Evolutionary conservation across 2,113 vertebrate genomes (phyloP).

Genomic region (Anolis carolinensis): DNA sequence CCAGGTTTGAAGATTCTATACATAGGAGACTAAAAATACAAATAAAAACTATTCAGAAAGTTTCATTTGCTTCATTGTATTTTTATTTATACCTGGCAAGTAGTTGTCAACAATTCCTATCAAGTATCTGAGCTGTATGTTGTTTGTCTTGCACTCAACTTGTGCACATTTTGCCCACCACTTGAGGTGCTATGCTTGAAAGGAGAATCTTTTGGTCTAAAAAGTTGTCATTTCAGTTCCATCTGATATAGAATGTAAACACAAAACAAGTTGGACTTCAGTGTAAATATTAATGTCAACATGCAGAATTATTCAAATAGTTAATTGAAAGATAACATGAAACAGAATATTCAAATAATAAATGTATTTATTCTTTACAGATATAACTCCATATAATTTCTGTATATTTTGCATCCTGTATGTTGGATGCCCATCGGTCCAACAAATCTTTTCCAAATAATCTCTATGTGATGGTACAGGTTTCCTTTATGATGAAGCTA

Average conservation of each 20-base stretch:
- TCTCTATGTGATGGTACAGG: constrained; percentile 34
- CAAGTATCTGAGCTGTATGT: neutral
- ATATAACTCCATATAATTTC: fast-evolving
- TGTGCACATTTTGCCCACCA: neutral
- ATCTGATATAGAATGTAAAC: neutral
- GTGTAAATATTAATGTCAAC: neutral
- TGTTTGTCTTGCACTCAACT: neutral
- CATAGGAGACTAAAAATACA: neutral
- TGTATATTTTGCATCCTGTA: neutral
- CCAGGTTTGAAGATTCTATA: neutral
- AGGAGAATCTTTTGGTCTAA: fast-evolving
- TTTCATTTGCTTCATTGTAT: neutral
- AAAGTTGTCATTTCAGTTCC: neutral
- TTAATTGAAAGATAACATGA: neutral
- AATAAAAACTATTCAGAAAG: neutral
- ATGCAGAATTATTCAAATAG: neutral
- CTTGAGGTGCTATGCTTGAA: neutral
- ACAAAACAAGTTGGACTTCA: neutral
- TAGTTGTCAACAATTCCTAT: neutral
- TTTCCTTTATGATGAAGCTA: constrained; percentile 21
- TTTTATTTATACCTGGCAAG: neutral
- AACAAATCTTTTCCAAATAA: neutral
- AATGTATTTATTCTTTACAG: fast-evolving
- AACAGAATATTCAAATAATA: neutral
- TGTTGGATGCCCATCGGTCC: fast-evolving